Conservation (phyloP, 2,888 invertebrate genomes). For the Trissolcus japonicus region DNA sequence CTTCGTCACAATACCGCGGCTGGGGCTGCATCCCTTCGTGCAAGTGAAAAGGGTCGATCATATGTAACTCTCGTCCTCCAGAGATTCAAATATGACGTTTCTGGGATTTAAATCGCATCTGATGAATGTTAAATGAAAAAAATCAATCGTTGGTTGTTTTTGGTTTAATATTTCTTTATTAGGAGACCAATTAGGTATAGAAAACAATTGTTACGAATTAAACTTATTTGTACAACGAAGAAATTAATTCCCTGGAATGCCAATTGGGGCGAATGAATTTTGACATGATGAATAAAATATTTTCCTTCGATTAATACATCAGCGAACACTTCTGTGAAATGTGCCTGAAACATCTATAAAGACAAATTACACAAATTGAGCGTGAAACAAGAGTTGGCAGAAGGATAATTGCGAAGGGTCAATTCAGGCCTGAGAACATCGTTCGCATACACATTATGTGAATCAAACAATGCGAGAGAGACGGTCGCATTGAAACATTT, state of each 20-base stretch:
- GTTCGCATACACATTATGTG: slow-evolving; percentile 26
- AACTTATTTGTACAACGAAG: too few species aligned
- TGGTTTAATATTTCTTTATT: too few species aligned
- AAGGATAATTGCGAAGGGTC: slow-evolving; percentile 34
- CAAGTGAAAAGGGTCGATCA: slow-evolving; percentile 19
- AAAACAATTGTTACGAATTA: too few species aligned
- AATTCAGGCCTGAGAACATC: slow-evolving; percentile 25
- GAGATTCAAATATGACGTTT: slow-evolving; percentile 17
- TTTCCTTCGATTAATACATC: slow-evolving; percentile 13
- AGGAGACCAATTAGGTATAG: too few species aligned
- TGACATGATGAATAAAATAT: slow-evolving; percentile 6
- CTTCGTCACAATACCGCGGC: slow-evolving; percentile 17
- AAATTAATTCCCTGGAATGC: too few species aligned
- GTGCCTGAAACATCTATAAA: slow-evolving; percentile 32
- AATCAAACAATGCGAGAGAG: slow-evolving; percentile 42
- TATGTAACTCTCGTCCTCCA: slow-evolving; percentile 10
- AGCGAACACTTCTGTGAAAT: slow-evolving; percentile 21
- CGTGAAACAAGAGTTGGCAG: slow-evolving; percentile 39
- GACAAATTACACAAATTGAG: slow-evolving; percentile 46
- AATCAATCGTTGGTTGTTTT: too few species aligned
- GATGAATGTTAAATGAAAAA: too few species aligned
- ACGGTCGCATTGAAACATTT: slow-evolving; percentile 38
- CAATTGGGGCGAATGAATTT: not conserved
- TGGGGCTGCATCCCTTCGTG: slow-evolving; percentile 20
- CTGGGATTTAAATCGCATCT: slow-evolving; percentile 4